Evolutionary conservation across 1,140 invertebrate species (phyloP), one percentile per base, ranked within the genome.

Genomic region (Homarus americanus): DNA sequence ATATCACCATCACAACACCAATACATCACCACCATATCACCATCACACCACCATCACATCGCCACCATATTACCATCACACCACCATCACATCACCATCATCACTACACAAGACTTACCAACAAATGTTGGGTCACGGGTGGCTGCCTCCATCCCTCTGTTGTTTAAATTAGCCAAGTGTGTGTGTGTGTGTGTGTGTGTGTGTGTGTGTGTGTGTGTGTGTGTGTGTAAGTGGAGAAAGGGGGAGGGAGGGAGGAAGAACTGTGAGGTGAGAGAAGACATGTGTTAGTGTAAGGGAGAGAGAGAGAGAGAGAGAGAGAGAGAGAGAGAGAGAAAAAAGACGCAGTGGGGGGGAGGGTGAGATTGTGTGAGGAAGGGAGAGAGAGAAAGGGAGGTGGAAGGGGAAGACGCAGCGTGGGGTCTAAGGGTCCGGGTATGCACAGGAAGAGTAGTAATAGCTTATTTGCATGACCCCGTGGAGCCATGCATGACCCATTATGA

Each of bases 391-490:
- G 38, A 28, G 38, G 75, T 20, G 36, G 24, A 17, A 28, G 38
- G 36, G 75, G 24, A 12, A 78, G 75, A 20, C 17, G 34, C 24
- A 79, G 75, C 7, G 10, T n/a, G 44, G 40, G 75, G 36, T 40
- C 38, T n/a, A 78, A 49, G 44, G 44, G 44, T 49, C 44, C 9
- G 44, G 75, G 75, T 38, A 78, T 78, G 20, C 75, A 40, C 34
- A 41, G 44, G 1, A 17, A 32, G 32, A 38, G 73, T n/a, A 41
- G 75, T 78, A 78, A 78, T 24, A 40, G 5, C 38, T 78, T 32
- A 28, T 36, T 78, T 78, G 76, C 76, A 79, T 79, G 49, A 49
- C 76, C 40, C 28, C 76, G 76, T 15, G 40, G 28, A 49, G 24
- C n/a, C 49, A 15, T 79, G 76, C 40, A 79, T 41, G 49, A 38